Evolutionary conservation across 2,797 vertebrate genomes (phyloP), one percentile per base, ranked within the genome.

Genomic region (Accipiter fasciatus): DNA sequence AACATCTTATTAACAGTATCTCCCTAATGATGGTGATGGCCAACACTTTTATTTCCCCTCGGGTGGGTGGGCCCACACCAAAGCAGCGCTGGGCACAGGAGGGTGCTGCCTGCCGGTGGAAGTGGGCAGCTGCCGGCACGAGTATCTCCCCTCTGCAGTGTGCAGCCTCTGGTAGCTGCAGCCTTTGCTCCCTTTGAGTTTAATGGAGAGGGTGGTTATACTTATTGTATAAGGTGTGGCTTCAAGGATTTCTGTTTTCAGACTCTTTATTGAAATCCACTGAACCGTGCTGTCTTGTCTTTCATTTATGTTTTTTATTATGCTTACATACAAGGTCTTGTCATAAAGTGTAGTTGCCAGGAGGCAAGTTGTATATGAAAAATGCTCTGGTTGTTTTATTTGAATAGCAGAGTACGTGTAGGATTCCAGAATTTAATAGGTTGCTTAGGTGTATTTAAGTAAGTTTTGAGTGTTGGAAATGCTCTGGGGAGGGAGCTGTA

Each of bases 331-430:
- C 55, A 55, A 72, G 58, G 67, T 78, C 91, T 88, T 82, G 87
- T 88, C 88, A 76, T 54, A 28, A 84, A 84, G 81, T 11, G 10
- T 18, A 79, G 84, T 40, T 96, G 92, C 93, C 90, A 96, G 94
- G 77, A 93, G 88, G 88, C 49, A 78, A 84, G 76, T 33, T 79
- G 55, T 87, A 12, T 37, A 37, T 89, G 81, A 92, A 59, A 89
- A 94, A 67, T 70, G 76, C 26, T 78, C 87, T 75, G 64, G 67
- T 49, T 76, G 42, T 70, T 92, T 71, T 86, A 57, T 79, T 92
- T 78, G 54, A 65, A 75, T 42, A 88, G 73, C 69, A 94, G 76
- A 67, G 61, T 15, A 21, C 54, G 69, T 92, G 73, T 46, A 87
- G 89, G 70, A 72, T 76, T 81, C 66, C 81, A 82, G 65, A 24